Evolutionary conservation across 2,797 vertebrate genomes (phyloP).

Genomic region (Malurus leucopterus): DNA sequence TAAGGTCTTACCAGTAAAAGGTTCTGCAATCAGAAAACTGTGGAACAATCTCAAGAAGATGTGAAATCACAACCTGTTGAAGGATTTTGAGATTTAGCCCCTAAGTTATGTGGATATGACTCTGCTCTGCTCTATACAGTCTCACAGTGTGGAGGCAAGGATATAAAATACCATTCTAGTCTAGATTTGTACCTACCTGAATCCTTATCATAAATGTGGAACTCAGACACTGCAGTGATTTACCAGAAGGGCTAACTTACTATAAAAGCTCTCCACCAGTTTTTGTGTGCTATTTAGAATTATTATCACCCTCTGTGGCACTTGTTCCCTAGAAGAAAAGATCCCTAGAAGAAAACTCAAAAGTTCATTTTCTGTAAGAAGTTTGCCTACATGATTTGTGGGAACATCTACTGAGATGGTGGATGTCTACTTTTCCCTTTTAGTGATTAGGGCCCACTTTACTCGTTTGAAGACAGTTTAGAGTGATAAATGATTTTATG

Average conservation of each 20-base stretch:
- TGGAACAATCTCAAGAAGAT: neutral
- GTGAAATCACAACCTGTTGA: neutral
- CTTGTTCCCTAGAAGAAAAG: neutral
- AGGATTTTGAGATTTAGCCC: neutral
- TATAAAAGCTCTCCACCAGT: neutral
- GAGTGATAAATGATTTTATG: neutral
- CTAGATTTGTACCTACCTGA: neutral
- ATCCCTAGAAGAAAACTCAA: neutral
- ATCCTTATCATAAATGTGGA: neutral
- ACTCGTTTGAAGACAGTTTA: neutral
- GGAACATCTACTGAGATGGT: neutral
- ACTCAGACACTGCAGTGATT: neutral
- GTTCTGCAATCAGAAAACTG: neutral
- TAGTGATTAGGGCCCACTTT: neutral
- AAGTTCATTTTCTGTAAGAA: neutral
- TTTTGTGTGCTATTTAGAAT: neutral
- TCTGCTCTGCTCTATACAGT: neutral
- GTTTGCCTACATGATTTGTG: neutral
- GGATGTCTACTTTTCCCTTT: neutral
- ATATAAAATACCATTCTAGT: neutral
- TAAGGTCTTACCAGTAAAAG: neutral
- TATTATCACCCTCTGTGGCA: rapidly evolving
- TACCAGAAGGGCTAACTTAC: neutral
- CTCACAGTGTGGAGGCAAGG: rapidly evolving
- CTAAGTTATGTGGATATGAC: neutral